These are phyloP conservation scores for Delichon dasypus DNA, from an alignment of 2,797 vertebrate species.

Conservation along the genomic window DNA sequence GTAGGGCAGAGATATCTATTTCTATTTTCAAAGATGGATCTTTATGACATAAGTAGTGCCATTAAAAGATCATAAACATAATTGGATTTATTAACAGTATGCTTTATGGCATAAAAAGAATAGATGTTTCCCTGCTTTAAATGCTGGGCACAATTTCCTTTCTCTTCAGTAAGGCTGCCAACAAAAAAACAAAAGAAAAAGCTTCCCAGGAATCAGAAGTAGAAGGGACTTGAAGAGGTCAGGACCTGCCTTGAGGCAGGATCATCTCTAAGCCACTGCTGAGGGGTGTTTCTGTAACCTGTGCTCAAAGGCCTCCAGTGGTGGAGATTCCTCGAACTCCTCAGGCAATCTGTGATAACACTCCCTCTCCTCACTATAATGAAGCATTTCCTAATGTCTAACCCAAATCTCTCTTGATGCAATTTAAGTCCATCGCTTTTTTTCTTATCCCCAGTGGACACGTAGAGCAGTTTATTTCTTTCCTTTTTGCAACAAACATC, in stretches of 20 bases:
- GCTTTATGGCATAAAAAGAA: not conserved
- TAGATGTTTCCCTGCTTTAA: not conserved
- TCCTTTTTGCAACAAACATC: not conserved
- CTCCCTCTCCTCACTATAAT: not conserved
- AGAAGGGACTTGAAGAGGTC: not conserved
- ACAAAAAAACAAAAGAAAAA: not conserved
- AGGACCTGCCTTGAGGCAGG: not conserved
- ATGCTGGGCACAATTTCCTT: not conserved
- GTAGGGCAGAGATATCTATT: conserved; percentile 24
- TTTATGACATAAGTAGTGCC: conserved; percentile 30
- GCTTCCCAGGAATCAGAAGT: not conserved
- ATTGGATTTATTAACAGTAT: conserved; percentile 55
- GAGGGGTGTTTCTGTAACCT: not conserved
- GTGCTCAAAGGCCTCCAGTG: not conserved
- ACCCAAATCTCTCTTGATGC: not conserved
- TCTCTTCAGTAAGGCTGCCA: not conserved
- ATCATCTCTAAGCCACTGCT: not conserved
- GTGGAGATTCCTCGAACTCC: not conserved
- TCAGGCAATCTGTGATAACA: not conserved
- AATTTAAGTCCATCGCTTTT: conserved; percentile 1
- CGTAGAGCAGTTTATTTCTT: not conserved
- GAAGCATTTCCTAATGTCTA: conserved; percentile 14
- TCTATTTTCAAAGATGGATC: conserved; percentile 7
- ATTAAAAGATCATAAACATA: conserved; percentile 46
- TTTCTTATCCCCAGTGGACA: not conserved